Evolutionary conservation across 2,888 invertebrate genomes (phyloP).

Genomic region (Pseudeuparius sepicola): DNA sequence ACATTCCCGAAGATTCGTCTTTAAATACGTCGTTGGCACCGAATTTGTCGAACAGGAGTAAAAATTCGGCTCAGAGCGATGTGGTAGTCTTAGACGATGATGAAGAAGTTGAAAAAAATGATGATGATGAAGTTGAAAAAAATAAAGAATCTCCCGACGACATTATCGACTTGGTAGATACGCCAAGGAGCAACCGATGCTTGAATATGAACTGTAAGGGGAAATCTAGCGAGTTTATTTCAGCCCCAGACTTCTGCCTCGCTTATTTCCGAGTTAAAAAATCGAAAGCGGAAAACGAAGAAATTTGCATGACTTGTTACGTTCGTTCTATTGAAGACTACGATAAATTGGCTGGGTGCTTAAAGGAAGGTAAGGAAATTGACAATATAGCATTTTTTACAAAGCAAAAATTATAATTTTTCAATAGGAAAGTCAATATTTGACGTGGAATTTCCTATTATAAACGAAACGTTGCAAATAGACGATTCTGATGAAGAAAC

Average conservation of each 20-base stretch:
- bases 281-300: conserved; percentile 33
- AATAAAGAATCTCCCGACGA: conserved; percentile 20
- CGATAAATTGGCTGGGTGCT: conserved; percentile 30
- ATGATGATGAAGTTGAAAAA: not conserved
- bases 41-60: conserved; percentile 3
- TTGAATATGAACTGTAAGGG: conserved; percentile 46
- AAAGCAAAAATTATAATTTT: not conserved
- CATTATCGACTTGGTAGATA: conserved; percentile 34
- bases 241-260: conserved; percentile 39
- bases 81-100: conserved; percentile 32
- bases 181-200: conserved; percentile 38
- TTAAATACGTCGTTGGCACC: not conserved
- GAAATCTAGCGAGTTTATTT: conserved; percentile 31
- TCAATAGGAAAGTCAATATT: conserved; percentile 25
- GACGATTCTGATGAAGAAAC: conserved; percentile 38
- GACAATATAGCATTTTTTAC: too few relatives aligned
- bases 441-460: conserved; percentile 33
- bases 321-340: conserved; percentile 34
- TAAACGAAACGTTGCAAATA: conserved; percentile 37
- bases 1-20: conserved; percentile 1
- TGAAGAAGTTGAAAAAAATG: conserved; percentile 22
- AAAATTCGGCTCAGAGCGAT: conserved; percentile 17
- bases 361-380: conserved; percentile 23
- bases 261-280: conserved; percentile 38
- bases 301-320: conserved; percentile 38